Conservation (phyloP, 2,113 vertebrate species). For the Camelus bactrianus region DNA sequence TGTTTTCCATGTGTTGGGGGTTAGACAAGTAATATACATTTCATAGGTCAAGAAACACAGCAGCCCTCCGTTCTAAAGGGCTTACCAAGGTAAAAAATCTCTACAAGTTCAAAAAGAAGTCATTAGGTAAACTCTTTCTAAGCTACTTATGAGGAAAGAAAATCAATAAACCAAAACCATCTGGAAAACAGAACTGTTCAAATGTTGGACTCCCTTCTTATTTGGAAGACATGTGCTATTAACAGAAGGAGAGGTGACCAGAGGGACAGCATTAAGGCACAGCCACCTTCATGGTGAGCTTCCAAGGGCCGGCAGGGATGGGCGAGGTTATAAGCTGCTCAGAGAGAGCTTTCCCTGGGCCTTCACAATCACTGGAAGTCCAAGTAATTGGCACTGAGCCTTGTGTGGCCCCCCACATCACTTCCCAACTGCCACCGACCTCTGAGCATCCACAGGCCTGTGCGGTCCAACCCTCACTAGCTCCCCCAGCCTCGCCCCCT, state of each 20-base stretch:
- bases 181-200: constrained; percentile 28
- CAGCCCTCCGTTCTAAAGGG: background rate
- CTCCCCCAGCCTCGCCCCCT: background rate
- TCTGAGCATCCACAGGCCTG: background rate
- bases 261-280: background rate
- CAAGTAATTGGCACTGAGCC: constrained; percentile 20
- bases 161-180: background rate
- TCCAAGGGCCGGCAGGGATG: background rate
- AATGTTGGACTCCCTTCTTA: background rate
- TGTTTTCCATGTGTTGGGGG: background rate
- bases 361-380: background rate
- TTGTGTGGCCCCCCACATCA: background rate
- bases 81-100: background rate
- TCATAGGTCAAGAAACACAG: background rate
- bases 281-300: background rate
- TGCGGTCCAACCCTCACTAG: background rate
- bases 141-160: background rate
- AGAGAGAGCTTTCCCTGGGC: background rate
- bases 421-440: background rate
- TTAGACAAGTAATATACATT: background rate
- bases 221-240: background rate
- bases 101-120: background rate
- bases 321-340: constrained; percentile 39
- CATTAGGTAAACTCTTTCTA: background rate
- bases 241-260: background rate